Evolutionary conservation across 1,140 invertebrate species (phyloP).

Genomic region (Cotesia glomerata): DNA sequence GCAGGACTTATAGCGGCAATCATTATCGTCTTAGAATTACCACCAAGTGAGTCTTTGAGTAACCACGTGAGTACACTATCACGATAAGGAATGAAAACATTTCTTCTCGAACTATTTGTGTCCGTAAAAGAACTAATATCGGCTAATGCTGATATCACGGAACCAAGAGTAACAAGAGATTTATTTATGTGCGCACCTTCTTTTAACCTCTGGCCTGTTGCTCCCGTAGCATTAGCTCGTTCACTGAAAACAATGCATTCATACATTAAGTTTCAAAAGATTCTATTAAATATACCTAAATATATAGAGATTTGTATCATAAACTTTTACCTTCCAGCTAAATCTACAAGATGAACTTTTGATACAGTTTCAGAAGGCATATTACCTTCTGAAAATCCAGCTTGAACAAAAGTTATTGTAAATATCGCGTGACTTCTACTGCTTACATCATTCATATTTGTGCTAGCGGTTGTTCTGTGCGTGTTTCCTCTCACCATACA

Average conservation of each 20-base stretch:
- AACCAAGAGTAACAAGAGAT: conserved; percentile 87
- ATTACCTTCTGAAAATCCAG: conserved; percentile 77
- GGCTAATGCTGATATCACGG: conserved; percentile 92
- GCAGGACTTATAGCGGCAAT: conserved; percentile 82
- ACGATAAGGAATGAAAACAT: conserved; percentile 84
- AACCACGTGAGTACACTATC: conserved; percentile 92
- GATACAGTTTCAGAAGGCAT: conserved; percentile 88
- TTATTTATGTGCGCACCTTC: conserved; percentile 94
- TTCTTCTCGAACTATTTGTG: conserved; percentile 66
- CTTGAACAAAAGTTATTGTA: conserved; percentile 88
- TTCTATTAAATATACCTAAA: conserved; percentile 13
- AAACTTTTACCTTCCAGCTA: conserved; percentile 76
- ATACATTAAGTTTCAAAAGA: background rate
- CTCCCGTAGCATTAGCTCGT: conserved; percentile 84
- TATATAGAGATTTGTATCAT: conserved; percentile 12
- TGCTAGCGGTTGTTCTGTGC: conserved; percentile 80
- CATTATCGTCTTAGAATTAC: conserved; percentile 94
- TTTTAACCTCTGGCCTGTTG: conserved; percentile 84
- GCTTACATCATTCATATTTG: conserved; percentile 86
- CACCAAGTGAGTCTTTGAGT: conserved; percentile 89
- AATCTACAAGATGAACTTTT: conserved; percentile 87
- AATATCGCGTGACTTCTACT: conserved; percentile 97
- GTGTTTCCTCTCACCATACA: conserved; percentile 80
- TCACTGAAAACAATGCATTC: conserved; percentile 68
- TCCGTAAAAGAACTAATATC: conserved; percentile 67